Evolutionary conservation across 1,140 invertebrate genomes (phyloP), one percentile per base, ranked within the genome.

Genomic region (Nephotettix cincticeps): DNA sequence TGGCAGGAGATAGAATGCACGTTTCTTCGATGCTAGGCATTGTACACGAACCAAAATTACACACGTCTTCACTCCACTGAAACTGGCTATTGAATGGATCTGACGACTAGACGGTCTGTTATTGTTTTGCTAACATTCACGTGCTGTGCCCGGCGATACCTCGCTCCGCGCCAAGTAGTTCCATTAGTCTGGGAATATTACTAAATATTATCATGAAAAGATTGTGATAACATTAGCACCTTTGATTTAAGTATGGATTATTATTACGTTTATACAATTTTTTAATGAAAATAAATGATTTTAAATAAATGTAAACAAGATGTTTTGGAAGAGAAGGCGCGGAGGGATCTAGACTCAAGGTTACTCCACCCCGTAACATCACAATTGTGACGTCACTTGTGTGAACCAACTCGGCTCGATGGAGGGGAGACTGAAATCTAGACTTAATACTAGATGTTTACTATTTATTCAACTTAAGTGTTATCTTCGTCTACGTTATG

Each of bases 11-110:
- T 30, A 77, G 63, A 40, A 79, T 72, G 63, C 76, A 78, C 74
- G 76, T 71, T 69, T 79, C 75, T 66, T 80, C 78, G 74, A 78
- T 79, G 74, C 78, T 80, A 27, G 79, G 79, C 79, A 80, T 80
- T 65, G 32, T 70, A 47, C 17, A 65, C 61, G 29, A 23, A 32
- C 19, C 27, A 66, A 58, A 28, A 65, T 14, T 17, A 54, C 51
- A 27, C 29, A 32, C 23, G 36, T 36, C 68, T 56, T 28, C 21
- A 32, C 67, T 28, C 36, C 43, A 30, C 32, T 9, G 28, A 64
- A 65, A 23, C 68, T 61, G 19, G 13, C 29, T 32, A 71, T 68
- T 74, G 73, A 75, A 74, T 75, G 72, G 73, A 69, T 72, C 70
- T 72, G 69, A 56, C 72, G 71, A 67, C 72, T 27, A 61, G 67